Conservation (phyloP, 2,113 vertebrate genomes). For the Spermophilus dauricus region DNA sequence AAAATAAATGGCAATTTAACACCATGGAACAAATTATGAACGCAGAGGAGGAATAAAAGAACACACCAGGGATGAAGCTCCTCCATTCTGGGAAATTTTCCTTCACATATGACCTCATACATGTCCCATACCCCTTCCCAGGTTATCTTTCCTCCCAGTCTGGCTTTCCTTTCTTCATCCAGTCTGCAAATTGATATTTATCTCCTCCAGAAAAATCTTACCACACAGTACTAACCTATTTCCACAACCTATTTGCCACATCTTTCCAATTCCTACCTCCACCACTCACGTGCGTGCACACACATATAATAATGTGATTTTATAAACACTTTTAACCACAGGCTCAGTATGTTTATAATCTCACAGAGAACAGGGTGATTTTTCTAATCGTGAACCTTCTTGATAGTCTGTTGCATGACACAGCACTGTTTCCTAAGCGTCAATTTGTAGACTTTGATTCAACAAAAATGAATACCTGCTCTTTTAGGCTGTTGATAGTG, state of each 20-base stretch:
- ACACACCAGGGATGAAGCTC: background rate
- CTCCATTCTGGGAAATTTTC: background rate
- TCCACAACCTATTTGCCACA: background rate
- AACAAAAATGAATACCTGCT: background rate
- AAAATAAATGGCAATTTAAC: background rate
- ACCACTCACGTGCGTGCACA: accelerated
- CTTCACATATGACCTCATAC: background rate
- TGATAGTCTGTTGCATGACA: background rate
- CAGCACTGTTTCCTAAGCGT: background rate
- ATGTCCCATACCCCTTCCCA: background rate
- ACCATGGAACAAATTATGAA: background rate
- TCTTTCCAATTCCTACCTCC: background rate
- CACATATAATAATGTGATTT: background rate
- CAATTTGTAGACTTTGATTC: background rate
- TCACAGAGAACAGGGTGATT: background rate
- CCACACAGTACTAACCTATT: background rate
- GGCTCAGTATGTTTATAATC: background rate
- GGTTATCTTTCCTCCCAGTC: background rate
- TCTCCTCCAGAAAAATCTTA: background rate
- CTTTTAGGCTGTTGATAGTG: background rate
- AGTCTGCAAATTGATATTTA: background rate
- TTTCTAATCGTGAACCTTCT: background rate
- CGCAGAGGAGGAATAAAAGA: background rate
- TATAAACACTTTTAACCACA: background rate
- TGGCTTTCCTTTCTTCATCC: background rate